phyloP scores from a whole-genome alignment of 1,140 invertebrate species.

The Drosophila seguyi region DNA sequence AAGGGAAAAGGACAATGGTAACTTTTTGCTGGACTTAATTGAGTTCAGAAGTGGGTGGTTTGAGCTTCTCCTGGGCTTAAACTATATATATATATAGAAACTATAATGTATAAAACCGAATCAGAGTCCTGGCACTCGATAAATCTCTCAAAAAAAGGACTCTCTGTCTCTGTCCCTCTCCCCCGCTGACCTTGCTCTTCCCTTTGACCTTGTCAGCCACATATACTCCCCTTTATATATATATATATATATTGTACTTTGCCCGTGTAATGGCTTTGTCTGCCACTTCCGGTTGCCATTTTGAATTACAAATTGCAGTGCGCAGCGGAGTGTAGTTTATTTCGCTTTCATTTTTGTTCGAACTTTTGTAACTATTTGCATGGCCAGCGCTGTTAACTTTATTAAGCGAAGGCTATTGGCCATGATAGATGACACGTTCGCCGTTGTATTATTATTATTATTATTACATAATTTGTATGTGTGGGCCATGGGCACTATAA shows the following conservation, averaged over 20 bases:
- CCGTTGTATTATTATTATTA: constrained; percentile 67
- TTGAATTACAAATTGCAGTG: constrained; percentile 53
- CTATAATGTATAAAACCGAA: not conserved
- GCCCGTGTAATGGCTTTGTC: too few species aligned
- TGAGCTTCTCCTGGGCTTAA: not conserved
- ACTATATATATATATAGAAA: not conserved
- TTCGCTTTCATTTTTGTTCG: constrained; percentile 1
- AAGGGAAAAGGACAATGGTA: constrained; percentile 2
- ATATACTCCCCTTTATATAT: too few species aligned
- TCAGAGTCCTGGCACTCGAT: constrained; percentile 5
- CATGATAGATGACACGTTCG: constrained; percentile 60
- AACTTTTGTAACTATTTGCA: constrained; percentile 29
- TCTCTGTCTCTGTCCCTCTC: not conserved
- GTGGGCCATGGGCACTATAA: constrained; percentile 70
- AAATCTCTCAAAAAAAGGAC: constrained; percentile 13
- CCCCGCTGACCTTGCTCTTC: constrained; percentile 10
- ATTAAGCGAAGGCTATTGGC: constrained; percentile 38
- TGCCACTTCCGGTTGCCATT: constrained; percentile 58
- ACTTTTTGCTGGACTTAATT: constrained; percentile 42
- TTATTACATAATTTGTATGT: constrained; percentile 77
- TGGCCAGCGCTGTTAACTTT: constrained; percentile 42
- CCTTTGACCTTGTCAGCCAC: constrained; percentile 47
- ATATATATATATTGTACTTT: too few species aligned
- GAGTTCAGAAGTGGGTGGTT: not conserved
- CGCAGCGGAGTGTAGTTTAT: constrained; percentile 13